phyloP scores from a whole-genome alignment of 2,797 vertebrate species.

The Varecia variegata region DNA sequence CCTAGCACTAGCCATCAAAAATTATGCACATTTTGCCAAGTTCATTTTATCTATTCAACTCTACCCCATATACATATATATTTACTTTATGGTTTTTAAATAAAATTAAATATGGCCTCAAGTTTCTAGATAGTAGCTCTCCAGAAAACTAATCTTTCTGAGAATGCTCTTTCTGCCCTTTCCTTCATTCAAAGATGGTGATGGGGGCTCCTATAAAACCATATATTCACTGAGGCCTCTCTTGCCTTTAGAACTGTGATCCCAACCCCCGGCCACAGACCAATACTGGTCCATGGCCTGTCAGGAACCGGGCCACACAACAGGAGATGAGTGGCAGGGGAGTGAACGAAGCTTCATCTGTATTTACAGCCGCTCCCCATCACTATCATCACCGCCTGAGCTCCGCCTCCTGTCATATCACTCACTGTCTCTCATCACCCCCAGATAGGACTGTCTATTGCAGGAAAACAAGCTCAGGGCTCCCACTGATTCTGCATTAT shows the following conservation, averaged over 20 bases:
- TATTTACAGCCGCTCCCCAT: too few species aligned
- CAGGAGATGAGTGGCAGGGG: too few species aligned
- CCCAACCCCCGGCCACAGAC: too few species aligned
- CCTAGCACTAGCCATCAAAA: background rate
- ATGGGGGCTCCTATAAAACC: background rate
- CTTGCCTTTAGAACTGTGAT: background rate
- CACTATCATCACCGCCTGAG: too few species aligned
- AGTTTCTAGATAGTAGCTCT: background rate
- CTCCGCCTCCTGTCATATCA: too few species aligned
- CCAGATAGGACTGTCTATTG: too few species aligned
- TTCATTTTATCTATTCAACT: background rate
- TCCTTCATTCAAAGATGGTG: background rate
- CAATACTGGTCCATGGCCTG: too few species aligned
- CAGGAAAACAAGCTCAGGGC: too few species aligned
- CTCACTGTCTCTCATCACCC: too few species aligned
- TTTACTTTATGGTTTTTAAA: background rate
- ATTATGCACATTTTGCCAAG: background rate
- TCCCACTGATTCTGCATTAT: too few species aligned
- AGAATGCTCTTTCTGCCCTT: background rate
- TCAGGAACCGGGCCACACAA: too few species aligned
- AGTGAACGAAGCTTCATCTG: too few species aligned
- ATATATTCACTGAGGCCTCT: background rate
- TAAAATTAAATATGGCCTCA: slow-evolving; percentile 14
- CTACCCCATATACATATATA: background rate
- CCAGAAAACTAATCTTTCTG: background rate